Conservation (phyloP, 2,888 invertebrate genomes). For the Agrilus cyanescens region DNA sequence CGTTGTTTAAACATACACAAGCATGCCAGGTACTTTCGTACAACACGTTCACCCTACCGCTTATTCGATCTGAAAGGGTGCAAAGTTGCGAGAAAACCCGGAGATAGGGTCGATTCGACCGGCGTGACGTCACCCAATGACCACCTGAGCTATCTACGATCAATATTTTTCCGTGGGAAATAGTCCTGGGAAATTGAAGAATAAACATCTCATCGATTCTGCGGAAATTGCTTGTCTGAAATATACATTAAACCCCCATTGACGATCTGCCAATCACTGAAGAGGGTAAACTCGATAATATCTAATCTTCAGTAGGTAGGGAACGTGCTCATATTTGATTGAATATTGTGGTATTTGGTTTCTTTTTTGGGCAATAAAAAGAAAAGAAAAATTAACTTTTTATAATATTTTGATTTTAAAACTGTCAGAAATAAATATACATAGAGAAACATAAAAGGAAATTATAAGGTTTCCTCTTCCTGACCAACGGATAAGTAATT, state of each 20-base stretch:
- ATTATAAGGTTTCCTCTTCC: too few species aligned
- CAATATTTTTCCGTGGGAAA: slow-evolving; percentile 31
- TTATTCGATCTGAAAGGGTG: neutral
- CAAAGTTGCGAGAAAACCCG: slow-evolving; percentile 12
- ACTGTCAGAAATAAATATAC: too few species aligned
- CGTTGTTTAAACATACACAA: too few species aligned
- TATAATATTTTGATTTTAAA: too few species aligned
- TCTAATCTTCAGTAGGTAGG: slow-evolving; percentile 1
- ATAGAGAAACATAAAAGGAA: too few species aligned
- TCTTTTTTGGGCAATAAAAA: too few species aligned
- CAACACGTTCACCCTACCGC: neutral
- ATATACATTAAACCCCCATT: slow-evolving; percentile 3
- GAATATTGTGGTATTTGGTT: neutral
- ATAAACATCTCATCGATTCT: slow-evolving; percentile 11
- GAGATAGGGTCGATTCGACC: slow-evolving; percentile 31
- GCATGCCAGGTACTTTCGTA: too few species aligned
- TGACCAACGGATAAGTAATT: too few species aligned
- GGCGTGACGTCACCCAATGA: slow-evolving; percentile 33
- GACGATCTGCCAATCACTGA: neutral
- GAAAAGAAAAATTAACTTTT: too few species aligned
- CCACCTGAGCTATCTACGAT: slow-evolving; percentile 28
- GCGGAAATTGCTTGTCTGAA: slow-evolving; percentile 8
- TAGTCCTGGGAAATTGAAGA: slow-evolving; percentile 7
- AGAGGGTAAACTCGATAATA: slow-evolving; percentile 1
- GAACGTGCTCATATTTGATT: neutral